These are phyloP conservation scores for Tribolium madens DNA, from an alignment of 1,140 invertebrate species.

Conservation along the genomic window DNA sequence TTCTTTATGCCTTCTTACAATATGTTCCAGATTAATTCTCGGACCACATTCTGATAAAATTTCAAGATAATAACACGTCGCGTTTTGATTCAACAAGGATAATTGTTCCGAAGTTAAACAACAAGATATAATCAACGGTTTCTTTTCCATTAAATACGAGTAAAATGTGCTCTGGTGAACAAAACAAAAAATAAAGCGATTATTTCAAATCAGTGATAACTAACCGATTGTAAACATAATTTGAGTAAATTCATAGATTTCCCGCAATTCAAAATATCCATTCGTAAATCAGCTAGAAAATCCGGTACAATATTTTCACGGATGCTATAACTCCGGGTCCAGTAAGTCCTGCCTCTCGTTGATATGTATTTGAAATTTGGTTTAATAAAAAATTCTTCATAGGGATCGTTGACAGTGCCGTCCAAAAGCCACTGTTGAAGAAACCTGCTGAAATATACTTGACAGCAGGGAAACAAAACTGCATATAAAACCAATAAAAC, in stretches of 20 bases:
- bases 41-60: constrained; percentile 57
- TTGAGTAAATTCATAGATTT: constrained; percentile 63
- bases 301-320: constrained; percentile 61
- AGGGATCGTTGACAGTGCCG: constrained; percentile 62
- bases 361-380: constrained; percentile 56
- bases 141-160: constrained; percentile 57
- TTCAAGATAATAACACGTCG: constrained; percentile 59
- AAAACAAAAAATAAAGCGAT: constrained; percentile 9
- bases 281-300: constrained; percentile 60
- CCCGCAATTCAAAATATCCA: constrained; percentile 62
- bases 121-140: constrained; percentile 56
- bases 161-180: constrained; percentile 58
- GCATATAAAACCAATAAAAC: constrained; percentile 60
- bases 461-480: constrained; percentile 62
- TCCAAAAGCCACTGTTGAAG: constrained; percentile 63
- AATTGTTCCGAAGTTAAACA: constrained; percentile 60
- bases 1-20: constrained; percentile 46
- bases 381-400: constrained; percentile 64
- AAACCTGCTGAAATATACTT: constrained; percentile 62
- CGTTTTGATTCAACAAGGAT: constrained; percentile 53
- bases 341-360: constrained; percentile 61
- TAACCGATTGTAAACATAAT: constrained; percentile 59
- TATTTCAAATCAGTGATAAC: constrained; percentile 15
- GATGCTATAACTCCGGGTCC: constrained; percentile 60
- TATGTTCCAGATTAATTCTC: constrained; percentile 54